These are phyloP conservation scores for Drosophila arizonae DNA, from an alignment of 1,140 invertebrate species.

Conservation along the genomic window DNA sequence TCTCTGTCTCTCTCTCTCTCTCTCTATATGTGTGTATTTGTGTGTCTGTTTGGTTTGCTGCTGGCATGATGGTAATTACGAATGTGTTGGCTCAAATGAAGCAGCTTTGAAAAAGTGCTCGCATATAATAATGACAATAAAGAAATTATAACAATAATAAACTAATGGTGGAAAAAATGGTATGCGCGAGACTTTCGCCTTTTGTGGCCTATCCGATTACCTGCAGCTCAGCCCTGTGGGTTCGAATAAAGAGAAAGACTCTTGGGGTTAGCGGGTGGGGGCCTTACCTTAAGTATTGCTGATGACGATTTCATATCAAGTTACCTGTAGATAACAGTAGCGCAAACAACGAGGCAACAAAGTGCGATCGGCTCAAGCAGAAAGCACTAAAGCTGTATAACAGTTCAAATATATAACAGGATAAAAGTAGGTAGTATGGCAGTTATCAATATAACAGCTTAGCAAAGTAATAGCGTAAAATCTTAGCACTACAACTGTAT, in stretches of 20 bases:
- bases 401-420: not conserved
- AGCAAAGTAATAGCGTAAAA: not conserved
- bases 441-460: not conserved
- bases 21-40: not conserved
- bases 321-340: conserved; percentile 34
- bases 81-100: conserved; percentile 52
- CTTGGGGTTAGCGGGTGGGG: not conserved
- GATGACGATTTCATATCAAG: conserved; percentile 30
- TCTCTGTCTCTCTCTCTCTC: not conserved
- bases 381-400: not conserved
- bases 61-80: conserved; percentile 48
- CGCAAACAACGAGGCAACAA: not conserved
- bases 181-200: conserved; percentile 62
- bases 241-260: conserved; percentile 11
- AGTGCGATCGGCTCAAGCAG: not conserved
- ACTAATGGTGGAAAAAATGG: conserved; percentile 59
- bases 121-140: conserved; percentile 69
- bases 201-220: conserved; percentile 73
- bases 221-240: conserved; percentile 35
- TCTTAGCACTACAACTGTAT: not conserved
- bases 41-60: conserved; percentile 22
- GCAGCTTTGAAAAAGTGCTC: conserved; percentile 48
- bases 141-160: conserved; percentile 79
- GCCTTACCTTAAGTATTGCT: conserved; percentile 14
- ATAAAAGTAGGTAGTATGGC: not conserved